Base-by-base conservation (phyloP, 2,888 invertebrate genomes). In the Embidobia sp. region DNA sequence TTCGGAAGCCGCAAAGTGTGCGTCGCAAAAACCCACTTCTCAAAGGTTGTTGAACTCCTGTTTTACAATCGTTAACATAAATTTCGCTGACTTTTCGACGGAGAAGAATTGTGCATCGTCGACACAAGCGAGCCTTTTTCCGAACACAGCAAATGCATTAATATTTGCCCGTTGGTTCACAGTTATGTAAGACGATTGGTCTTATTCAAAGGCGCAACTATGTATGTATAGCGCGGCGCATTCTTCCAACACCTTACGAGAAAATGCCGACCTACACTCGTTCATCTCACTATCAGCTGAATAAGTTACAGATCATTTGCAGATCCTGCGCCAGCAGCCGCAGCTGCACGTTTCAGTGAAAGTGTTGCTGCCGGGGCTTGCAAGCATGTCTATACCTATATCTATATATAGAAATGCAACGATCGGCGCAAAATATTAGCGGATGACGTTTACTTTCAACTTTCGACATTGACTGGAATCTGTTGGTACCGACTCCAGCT, bases 371-470 rank as follows among this genome's bases (percentile, higher is more conserved):
- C 40, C 46, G 53, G 53, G 55, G 40, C 40, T 57, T 57, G 75
- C 75, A 63, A 55, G 55, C 55, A 33, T 64, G 57, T 37, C 49
- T 44, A 44, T 76, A n/a, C n/a, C n/a, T n/a, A 69, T 70, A 76
- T 69, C 75, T 75, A 76, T 76, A 76, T 64, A 76, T 64, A 76
- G 64, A 63, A 64, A 63, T 64, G 63, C 69, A 70, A 57, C 61
- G 67, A 69, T 69, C 55, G 29, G 55, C 49, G 55, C 49, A 57
- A 63, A 61, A 69, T 69, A 69, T 76, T 55, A 57, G 57, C 76
- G 51, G 64, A 76, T 76, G 76, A 70, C 76, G 69, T 76, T 76
- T 76, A 76, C 76, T 76, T 76, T 74, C 70, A 55, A 74, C 67
- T 67, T 75, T 67, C 67, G 67, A 57, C 63, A 69, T 75, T 66